phyloP scores from a whole-genome alignment of 1,140 invertebrate species.

The Zaprionus nigranus region DNA sequence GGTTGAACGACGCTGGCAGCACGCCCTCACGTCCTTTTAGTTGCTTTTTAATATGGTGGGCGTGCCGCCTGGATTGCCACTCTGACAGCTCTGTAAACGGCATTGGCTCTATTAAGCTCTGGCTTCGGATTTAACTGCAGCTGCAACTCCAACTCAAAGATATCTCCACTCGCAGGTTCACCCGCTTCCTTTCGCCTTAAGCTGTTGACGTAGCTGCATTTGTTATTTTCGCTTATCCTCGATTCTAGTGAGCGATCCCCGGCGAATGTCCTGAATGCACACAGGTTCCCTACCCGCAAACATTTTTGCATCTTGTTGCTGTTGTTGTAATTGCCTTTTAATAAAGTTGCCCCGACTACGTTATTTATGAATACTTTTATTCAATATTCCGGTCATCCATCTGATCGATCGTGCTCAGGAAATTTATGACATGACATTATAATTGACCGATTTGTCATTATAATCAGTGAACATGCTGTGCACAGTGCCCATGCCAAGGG shows the following conservation, averaged over 20 bases:
- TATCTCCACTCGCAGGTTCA: constrained; percentile 22
- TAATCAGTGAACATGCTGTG: constrained; percentile 67
- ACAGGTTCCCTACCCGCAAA: neutral
- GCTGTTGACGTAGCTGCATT: constrained; percentile 49
- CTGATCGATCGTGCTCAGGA: constrained; percentile 68
- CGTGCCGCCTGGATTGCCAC: constrained; percentile 64
- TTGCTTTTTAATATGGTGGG: constrained; percentile 75
- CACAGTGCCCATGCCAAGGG: neutral
- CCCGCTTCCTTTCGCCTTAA: constrained; percentile 55
- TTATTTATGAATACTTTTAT: constrained; percentile 75
- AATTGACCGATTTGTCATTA: constrained; percentile 83
- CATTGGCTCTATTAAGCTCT: constrained; percentile 66
- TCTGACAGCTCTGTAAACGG: constrained; percentile 68
- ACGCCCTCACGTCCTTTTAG: constrained; percentile 74
- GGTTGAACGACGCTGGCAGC: constrained; percentile 64
- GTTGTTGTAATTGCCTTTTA: constrained; percentile 29
- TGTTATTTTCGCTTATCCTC: constrained; percentile 49
- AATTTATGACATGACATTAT: constrained; percentile 81
- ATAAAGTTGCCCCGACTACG: constrained; percentile 58
- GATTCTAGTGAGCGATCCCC: neutral
- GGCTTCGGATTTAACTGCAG: constrained; percentile 12
- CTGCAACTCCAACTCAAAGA: neutral
- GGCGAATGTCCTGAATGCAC: constrained; percentile 6
- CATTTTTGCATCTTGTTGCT: constrained; percentile 34
- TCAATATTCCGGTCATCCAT: constrained; percentile 67